A percentile compares a stretch with the other conserved stretches of the same genome.
These are phyloP conservation scores for Syngnathus floridae DNA, from an alignment of 2,113 vertebrate genomes.

Conservation along the genomic window DNA sequence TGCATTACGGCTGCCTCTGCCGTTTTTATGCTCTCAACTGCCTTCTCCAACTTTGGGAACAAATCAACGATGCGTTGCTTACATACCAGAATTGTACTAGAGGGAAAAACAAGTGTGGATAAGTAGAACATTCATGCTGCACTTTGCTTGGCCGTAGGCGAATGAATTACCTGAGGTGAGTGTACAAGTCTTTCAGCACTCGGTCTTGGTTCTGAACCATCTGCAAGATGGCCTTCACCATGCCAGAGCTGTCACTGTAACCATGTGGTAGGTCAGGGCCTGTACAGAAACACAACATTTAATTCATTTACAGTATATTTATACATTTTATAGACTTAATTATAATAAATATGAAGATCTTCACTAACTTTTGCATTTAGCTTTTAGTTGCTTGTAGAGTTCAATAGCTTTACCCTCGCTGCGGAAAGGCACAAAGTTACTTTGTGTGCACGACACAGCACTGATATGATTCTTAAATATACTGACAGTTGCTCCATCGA, in stretches of 20 bases:
- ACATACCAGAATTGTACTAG: conserved; percentile 87
- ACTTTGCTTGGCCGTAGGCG: not conserved
- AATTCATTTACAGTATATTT: not conserved
- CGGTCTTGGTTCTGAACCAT: conserved; percentile 94
- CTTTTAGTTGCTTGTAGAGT: conserved; percentile 92
- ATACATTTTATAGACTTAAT: not conserved
- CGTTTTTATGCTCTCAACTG: conserved; percentile 85
- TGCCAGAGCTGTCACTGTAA: conserved; percentile 94
- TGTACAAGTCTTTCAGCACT: conserved; percentile 91
- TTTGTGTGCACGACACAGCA: not conserved
- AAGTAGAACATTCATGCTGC: not conserved
- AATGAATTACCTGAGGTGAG: conserved; percentile 83
- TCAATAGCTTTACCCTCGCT: conserved; percentile 90
- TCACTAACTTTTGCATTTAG: conserved; percentile 86
- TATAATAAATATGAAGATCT: not conserved
- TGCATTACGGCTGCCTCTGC: conserved; percentile 88
- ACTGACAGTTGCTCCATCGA: conserved; percentile 91
- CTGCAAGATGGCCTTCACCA: conserved; percentile 93
- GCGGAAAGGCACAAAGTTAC: conserved; percentile 55
- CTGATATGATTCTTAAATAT: not conserved
- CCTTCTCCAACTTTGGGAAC: conserved; percentile 87
- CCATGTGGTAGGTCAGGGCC: conserved; percentile 81
- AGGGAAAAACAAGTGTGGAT: not conserved
- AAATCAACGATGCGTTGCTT: conserved; percentile 94
- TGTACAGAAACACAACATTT: conserved; percentile 25